Evolutionary conservation across 1,140 invertebrate species (phyloP), one percentile per base, ranked within the genome.

Genomic region (Lysiphlebus fabarum): DNA sequence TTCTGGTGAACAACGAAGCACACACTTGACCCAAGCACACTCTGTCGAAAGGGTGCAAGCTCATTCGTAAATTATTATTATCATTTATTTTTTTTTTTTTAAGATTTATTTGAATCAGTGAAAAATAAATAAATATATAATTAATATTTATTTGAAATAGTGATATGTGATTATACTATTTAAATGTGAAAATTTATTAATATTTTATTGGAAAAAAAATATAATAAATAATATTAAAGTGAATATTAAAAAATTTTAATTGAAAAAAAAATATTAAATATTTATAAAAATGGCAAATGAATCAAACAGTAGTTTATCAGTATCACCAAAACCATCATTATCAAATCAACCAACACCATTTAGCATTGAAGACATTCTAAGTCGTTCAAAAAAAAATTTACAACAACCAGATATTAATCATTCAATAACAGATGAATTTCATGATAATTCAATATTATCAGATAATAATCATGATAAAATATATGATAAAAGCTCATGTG

Each of bases 21-120:
- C 70, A 73, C 76, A 77, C 76, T 77, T 75, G 73, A 73, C 66
- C 71, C 63, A 76, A 77, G 75, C 72, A 76, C 74, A 69, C 73
- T 76, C 71, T 65, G 65, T 61, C 65, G 65, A 69, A 75, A 75
- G 68, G 71, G 64, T 63, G 64, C 62, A 60, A 57, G 47, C 61
- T 48, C 12, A 11, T 48, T 14, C 4, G 37, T 26, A 47, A 12
- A 17, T 17, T n/a, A 42, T 34, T 17, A 11, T 33, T 26, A 7
- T 26, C 42, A 17, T 34, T 53, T 53, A 43, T 56, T 33, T 12
- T 9, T 53, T 26, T 26, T 26, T 26, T 26, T 26, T 26, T 1
- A n/a, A n/a, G n/a, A n/a, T 26, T 3, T 4, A 26, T 26, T 1
- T 26, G 4, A 26, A 26, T 26, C 2, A 53, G 36, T 48, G 26